phyloP scores from a whole-genome alignment of 2,888 invertebrate species.

The Dione juno region DNA sequence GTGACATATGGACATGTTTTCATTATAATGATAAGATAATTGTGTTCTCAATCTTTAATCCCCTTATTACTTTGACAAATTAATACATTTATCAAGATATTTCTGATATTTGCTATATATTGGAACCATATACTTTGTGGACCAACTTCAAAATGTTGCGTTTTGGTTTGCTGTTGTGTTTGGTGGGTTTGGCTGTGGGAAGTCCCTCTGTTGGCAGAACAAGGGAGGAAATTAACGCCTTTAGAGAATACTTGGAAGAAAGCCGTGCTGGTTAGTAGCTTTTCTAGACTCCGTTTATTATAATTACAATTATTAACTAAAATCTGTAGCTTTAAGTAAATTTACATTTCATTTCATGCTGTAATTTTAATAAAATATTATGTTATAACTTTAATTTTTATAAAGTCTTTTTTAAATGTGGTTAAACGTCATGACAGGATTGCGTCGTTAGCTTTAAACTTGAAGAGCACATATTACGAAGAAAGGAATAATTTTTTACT shows the following conservation, averaged over 20 bases:
- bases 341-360: too few species aligned
- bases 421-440: too few species aligned
- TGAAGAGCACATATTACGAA: too few species aligned
- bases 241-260: slow-evolving; percentile 63
- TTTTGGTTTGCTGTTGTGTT: slow-evolving; percentile 49
- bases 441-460: too few species aligned
- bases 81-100: slow-evolving; percentile 18
- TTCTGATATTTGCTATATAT: slow-evolving; percentile 1
- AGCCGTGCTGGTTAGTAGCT: slow-evolving; percentile 43
- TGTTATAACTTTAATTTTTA: too few species aligned
- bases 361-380: too few species aligned
- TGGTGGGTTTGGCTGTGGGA: slow-evolving; percentile 54
- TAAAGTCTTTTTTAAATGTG: too few species aligned
- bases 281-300: too few species aligned
- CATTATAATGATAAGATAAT: slow-evolving; percentile 10
- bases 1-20: not conserved
- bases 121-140: not conserved
- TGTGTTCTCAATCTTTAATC: slow-evolving; percentile 4
- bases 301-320: too few species aligned
- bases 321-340: too few species aligned
- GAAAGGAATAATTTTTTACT: too few species aligned
- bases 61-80: slow-evolving; percentile 9
- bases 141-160: slow-evolving; percentile 55
- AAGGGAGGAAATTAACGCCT: slow-evolving; percentile 64
- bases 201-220: slow-evolving; percentile 59